Evolutionary conservation across 2,888 invertebrate genomes (phyloP).

Genomic region (Merodon equestris): DNA sequence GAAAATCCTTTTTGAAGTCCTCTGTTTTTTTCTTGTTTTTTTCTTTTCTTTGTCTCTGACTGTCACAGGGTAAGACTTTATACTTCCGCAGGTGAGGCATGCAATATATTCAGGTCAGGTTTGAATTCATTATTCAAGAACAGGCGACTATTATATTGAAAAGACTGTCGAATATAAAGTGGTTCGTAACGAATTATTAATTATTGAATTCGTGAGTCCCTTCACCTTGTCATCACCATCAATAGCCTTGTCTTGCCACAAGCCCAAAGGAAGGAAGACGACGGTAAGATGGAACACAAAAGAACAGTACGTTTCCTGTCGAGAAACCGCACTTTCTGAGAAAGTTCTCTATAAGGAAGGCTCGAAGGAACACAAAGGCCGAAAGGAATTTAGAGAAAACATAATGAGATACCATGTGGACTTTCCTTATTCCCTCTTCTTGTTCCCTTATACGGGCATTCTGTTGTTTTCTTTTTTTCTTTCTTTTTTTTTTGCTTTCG

Average conservation of each 20-base stretch:
- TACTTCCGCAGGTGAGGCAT: conserved; percentile 18
- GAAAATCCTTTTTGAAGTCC: no score
- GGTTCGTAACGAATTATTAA: conserved; percentile 45
- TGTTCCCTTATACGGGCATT: no score
- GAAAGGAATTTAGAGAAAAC: conserved; percentile 2
- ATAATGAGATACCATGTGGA: background rate
- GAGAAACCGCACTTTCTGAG: no score
- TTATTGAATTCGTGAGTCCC: conserved; percentile 19
- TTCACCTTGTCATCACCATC: background rate
- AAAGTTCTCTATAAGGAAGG: no score
- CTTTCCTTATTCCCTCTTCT: background rate
- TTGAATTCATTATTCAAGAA: conserved; percentile 46
- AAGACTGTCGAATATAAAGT: conserved; percentile 2
- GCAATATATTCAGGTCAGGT: conserved; percentile 39
- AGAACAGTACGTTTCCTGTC: background rate
- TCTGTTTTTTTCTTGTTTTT: no score
- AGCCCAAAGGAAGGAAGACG: conserved; percentile 1
- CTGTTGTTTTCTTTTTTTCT: no score
- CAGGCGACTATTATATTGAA: conserved; percentile 11
- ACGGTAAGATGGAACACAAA: conserved; percentile 9
- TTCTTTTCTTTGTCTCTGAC: background rate
- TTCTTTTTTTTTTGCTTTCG: conserved; percentile 1
- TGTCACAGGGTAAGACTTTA: background rate
- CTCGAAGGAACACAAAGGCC: no score
- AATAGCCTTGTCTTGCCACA: background rate